These are phyloP conservation scores for Mesodorylaimus sp. DNA, from an alignment of 2,888 invertebrate genomes.

Conservation along the genomic window DNA sequence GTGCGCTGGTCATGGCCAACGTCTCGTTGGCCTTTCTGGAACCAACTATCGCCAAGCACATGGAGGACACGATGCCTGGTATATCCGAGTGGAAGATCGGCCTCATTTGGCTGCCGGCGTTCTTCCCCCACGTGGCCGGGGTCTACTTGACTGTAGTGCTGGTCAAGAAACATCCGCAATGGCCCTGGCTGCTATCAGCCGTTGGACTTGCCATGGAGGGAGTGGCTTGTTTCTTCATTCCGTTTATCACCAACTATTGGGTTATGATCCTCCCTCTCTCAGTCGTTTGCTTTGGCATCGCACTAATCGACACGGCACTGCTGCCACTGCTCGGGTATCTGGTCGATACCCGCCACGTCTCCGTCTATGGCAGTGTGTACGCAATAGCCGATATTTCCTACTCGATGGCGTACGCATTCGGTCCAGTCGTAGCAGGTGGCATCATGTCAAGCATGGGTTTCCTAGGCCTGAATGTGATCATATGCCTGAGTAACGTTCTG, in stretches of 20 bases:
- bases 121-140: slow-evolving; percentile 91
- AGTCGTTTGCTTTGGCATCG: slow-evolving; percentile 94
- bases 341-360: slow-evolving; percentile 88
- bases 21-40: slow-evolving; percentile 94
- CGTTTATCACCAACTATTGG: slow-evolving; percentile 72
- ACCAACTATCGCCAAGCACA: slow-evolving; percentile 96
- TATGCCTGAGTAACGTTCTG: slow-evolving; percentile 74
- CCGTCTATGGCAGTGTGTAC: slow-evolving; percentile 94
- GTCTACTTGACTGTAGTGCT: slow-evolving; percentile 87
- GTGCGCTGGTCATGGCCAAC: slow-evolving; percentile 96
- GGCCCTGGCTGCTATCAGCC: slow-evolving; percentile 92
- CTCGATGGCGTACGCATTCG: slow-evolving; percentile 91
- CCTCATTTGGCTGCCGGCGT: slow-evolving; percentile 96
- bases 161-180: slow-evolving; percentile 75
- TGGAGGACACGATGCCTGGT: slow-evolving; percentile 41
- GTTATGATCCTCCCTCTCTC: slow-evolving; percentile 89
- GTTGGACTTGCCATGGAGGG: slow-evolving; percentile 83
- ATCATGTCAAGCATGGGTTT: slow-evolving; percentile 89
- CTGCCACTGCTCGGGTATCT: slow-evolving; percentile 86
- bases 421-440: slow-evolving; percentile 91
- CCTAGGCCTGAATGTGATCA: slow-evolving; percentile 73
- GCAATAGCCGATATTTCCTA: slow-evolving; percentile 99
- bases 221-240: slow-evolving; percentile 70
- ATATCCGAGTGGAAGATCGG: slow-evolving; percentile 37
- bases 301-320: slow-evolving; percentile 88